Conservation (phyloP, 2,888 invertebrate species). For the Hirtodrosophila histrioides region DNA sequence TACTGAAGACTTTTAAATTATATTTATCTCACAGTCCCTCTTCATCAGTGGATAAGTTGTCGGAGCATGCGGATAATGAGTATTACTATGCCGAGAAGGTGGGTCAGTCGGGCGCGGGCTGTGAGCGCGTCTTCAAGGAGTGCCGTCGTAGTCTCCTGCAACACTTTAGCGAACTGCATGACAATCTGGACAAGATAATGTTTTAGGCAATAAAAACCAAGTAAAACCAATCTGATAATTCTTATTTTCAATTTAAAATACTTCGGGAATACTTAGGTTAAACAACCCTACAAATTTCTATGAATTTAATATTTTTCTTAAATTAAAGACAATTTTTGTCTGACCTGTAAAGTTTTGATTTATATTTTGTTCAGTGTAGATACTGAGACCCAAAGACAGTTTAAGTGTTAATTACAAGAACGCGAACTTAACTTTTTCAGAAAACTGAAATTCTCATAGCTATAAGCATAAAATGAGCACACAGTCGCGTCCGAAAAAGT, state of each 20-base stretch:
- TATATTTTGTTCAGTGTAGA: constrained; percentile 19
- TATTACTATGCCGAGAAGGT: constrained; percentile 90
- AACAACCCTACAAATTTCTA: background rate
- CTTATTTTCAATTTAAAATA: background rate
- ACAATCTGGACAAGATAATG: constrained; percentile 62
- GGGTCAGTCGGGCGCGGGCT: constrained; percentile 85
- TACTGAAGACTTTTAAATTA: background rate
- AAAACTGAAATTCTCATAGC: constrained; percentile 26
- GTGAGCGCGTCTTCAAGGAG: constrained; percentile 78
- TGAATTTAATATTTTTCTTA: background rate
- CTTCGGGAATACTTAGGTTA: background rate
- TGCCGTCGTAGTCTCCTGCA: constrained; percentile 71
- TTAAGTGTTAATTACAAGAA: constrained; percentile 69
- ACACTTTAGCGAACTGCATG: constrained; percentile 62
- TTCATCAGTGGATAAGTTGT: constrained; percentile 88
- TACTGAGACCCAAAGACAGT: background rate
- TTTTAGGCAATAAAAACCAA: constrained; percentile 57
- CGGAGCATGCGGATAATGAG: constrained; percentile 89
- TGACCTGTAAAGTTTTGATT: no score
- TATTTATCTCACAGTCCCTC: constrained; percentile 86
- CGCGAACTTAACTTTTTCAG: constrained; percentile 42
- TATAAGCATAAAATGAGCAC: constrained; percentile 32
- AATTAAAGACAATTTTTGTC: constrained; percentile 4
- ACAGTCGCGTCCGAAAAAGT: constrained; percentile 44
- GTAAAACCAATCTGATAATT: background rate